Percentiles rank a stretch among this genome's conserved stretches.
phyloP scores from a whole-genome alignment of 2,113 vertebrate species.

The Narcine bancroftii region DNA sequence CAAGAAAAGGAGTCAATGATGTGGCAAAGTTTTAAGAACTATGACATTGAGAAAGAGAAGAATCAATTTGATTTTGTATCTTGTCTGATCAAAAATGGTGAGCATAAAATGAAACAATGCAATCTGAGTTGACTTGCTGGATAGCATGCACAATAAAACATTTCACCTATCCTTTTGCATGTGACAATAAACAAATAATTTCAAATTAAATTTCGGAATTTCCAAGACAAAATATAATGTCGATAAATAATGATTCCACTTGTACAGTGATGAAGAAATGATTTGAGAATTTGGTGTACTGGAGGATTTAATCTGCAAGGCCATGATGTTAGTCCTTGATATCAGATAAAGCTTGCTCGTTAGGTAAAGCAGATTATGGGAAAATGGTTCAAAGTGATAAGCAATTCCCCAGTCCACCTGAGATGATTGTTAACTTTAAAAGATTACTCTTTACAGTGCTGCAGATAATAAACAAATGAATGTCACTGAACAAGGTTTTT shows the following conservation, averaged over 20 bases:
- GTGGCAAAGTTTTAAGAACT: not conserved
- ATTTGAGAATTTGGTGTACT: too few relatives aligned
- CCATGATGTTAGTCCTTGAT: not conserved
- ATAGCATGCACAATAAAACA: too few relatives aligned
- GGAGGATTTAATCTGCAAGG: not conserved
- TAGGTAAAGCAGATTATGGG: not conserved
- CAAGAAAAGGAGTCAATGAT: not conserved
- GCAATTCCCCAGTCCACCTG: not conserved
- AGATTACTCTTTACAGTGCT: not conserved
- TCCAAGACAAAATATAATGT: not conserved
- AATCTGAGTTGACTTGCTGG: too few relatives aligned
- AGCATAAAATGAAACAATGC: not conserved
- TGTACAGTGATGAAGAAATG: not conserved
- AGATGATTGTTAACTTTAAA: not conserved
- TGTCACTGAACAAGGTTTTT: not conserved
- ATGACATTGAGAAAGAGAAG: not conserved
- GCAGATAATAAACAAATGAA: constrained; percentile 22
- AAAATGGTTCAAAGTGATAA: too few relatives aligned
- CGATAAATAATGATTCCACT: too few relatives aligned
- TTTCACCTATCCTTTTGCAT: too few relatives aligned
- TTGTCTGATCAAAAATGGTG: not conserved
- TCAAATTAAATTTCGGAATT: not conserved
- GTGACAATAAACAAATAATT: too few relatives aligned
- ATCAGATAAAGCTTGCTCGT: not conserved
- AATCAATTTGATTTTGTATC: not conserved